Conservation (phyloP, 2,797 vertebrate species). For the Propithecus perrieri region DNA sequence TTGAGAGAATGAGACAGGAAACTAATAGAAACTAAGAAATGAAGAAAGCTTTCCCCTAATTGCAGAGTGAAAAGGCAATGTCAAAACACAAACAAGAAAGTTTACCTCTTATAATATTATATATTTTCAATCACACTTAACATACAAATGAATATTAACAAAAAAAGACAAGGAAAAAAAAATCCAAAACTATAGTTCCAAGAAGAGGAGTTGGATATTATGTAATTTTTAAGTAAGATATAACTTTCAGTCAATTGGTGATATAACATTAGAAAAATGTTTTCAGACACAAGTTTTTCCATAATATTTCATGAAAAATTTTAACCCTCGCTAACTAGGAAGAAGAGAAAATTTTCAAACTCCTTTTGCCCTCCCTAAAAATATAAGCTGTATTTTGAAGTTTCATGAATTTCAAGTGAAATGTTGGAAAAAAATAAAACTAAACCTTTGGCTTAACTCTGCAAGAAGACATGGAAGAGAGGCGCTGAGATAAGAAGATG, state of each 20-base stretch:
- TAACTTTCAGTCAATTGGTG: background rate
- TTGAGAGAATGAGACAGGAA: background rate
- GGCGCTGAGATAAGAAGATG: background rate
- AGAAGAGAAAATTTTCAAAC: constrained; percentile 14
- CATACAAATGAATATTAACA: constrained; percentile 3
- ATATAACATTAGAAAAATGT: constrained; percentile 15
- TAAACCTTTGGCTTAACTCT: background rate
- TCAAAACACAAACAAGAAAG: constrained; percentile 48
- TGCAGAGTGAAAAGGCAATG: constrained; percentile 62
- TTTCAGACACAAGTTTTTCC: constrained; percentile 4
- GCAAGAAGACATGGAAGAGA: background rate
- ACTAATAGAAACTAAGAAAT: constrained; percentile 39
- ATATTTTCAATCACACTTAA: background rate
- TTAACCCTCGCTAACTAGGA: background rate
- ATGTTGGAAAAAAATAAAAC: background rate
- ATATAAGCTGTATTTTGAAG: constrained; percentile 8
- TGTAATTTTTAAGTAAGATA: constrained; percentile 38
- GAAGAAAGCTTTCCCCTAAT: background rate
- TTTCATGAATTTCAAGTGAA: background rate
- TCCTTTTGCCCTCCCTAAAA: constrained; percentile 2
- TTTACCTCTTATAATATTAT: constrained; percentile 30
- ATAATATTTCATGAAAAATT: background rate
- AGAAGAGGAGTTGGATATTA: background rate
- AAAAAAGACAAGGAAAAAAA: background rate
- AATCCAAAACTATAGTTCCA: background rate